Conservation (phyloP, 2,888 invertebrate genomes). For the Troides helena region DNA sequence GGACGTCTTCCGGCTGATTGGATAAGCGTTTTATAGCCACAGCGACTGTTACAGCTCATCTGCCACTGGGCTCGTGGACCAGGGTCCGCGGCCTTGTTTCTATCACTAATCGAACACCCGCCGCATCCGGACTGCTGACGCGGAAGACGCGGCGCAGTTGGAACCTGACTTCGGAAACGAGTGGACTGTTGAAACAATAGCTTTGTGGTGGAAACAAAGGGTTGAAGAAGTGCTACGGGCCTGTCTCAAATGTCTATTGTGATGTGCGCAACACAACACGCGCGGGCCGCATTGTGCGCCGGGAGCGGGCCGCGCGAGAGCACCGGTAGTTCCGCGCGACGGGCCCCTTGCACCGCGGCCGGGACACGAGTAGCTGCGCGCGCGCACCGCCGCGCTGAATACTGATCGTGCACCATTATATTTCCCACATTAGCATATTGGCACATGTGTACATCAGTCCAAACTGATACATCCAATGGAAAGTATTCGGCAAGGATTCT, state of each 20-base stretch:
- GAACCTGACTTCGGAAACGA: constrained; percentile 5
- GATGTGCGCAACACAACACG: constrained; percentile 18
- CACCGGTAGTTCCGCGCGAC: constrained; percentile 16
- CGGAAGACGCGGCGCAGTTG: too few species aligned
- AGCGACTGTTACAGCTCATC: too few species aligned
- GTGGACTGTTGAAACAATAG: constrained; percentile 35
- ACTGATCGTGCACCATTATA: background rate
- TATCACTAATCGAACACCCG: too few species aligned
- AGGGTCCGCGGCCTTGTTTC: too few species aligned
- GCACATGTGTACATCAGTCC: too few species aligned
- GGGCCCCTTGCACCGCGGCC: constrained; percentile 15
- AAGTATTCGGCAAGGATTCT: too few species aligned
- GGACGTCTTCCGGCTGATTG: too few species aligned
- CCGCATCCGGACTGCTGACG: too few species aligned
- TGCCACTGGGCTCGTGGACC: too few species aligned
- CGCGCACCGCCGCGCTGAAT: constrained; percentile 8
- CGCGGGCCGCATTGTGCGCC: constrained; percentile 12
- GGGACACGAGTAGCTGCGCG: constrained; percentile 14
- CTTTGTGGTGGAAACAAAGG: constrained; percentile 32
- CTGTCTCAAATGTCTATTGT: constrained; percentile 25
- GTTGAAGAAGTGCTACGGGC: constrained; percentile 25
- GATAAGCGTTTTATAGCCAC: too few species aligned
- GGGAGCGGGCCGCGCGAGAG: background rate
- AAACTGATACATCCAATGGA: too few species aligned
- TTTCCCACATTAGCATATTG: too few species aligned